Evolutionary conservation across 1,140 invertebrate genomes (phyloP).

Genomic region (Hylaeus volcanicus): DNA sequence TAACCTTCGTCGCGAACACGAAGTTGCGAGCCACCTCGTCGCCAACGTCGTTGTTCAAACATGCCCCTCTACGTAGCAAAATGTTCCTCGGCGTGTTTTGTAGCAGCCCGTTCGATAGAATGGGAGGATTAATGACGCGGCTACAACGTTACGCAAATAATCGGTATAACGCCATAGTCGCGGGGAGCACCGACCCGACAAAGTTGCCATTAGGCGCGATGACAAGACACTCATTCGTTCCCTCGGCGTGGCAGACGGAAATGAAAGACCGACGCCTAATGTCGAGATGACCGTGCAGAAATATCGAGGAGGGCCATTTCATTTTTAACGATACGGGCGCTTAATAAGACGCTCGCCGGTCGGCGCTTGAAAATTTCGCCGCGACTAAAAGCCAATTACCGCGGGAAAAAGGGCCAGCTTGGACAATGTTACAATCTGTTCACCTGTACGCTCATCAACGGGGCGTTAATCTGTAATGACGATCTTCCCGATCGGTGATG

Average conservation of each 20-base stretch:
- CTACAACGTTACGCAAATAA: conserved; percentile 16
- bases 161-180: not conserved
- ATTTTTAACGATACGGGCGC: conserved; percentile 21
- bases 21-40: no score
- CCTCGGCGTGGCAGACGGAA: not conserved
- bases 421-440: conserved; percentile 9
- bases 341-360: conserved; percentile 20
- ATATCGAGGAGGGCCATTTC: not conserved
- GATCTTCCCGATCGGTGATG: conserved; percentile 33
- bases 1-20: no score
- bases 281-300: conserved; percentile 17
- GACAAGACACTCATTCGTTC: conserved; percentile 33
- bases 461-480: conserved; percentile 44
- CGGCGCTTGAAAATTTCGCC: conserved; percentile 22
- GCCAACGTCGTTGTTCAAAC: no score
- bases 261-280: conserved; percentile 23
- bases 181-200: not conserved
- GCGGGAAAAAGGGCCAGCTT: not conserved
- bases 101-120: no score
- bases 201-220: conserved; percentile 34
- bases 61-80: no score
- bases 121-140: conserved; percentile 16
- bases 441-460: conserved; percentile 12
- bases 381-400: conserved; percentile 27
- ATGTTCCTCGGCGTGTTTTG: no score